A percentile compares a stretch with the other conserved stretches of the same genome.
phyloP scores from a whole-genome alignment of 1,140 invertebrate genomes.

The Campoletis sonorensis region DNA sequence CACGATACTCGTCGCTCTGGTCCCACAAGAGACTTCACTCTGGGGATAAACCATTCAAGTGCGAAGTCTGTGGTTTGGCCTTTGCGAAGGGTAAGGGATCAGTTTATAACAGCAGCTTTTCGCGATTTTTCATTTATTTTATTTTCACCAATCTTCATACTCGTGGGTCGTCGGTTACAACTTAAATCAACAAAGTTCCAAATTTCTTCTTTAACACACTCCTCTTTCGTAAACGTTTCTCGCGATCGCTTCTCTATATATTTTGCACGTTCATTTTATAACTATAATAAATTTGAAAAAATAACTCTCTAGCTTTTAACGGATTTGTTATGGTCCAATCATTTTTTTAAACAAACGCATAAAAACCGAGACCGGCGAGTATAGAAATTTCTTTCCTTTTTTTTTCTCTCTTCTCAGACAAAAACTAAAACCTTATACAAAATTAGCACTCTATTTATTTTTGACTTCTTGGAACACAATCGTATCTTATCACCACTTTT shows the following conservation, averaged over 20 bases:
- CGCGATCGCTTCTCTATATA: not conserved
- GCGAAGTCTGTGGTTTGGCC: constrained; percentile 93
- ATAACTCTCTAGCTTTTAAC: too few relatives aligned
- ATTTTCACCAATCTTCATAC: too few relatives aligned
- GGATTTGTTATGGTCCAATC: too few relatives aligned
- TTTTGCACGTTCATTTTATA: not conserved
- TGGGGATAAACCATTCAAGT: constrained; percentile 93
- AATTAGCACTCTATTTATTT: too few relatives aligned
- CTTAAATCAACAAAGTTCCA: not conserved
- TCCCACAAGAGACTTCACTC: constrained; percentile 90
- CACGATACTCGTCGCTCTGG: constrained; percentile 90
- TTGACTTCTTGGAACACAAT: too few relatives aligned
- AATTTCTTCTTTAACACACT: too few relatives aligned
- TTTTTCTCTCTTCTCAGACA: too few relatives aligned
- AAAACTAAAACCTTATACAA: too few relatives aligned
- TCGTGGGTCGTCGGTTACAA: not conserved
- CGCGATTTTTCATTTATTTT: not conserved
- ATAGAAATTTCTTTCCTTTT: too few relatives aligned
- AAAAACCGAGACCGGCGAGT: too few relatives aligned
- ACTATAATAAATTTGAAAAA: not conserved
- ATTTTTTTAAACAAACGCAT: too few relatives aligned
- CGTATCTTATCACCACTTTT: not conserved
- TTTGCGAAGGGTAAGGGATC: constrained; percentile 85
- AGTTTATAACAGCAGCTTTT: constrained; percentile 3
- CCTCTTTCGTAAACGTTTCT: too few relatives aligned